A percentile compares a stretch with the other conserved stretches of the same genome.
These are phyloP conservation scores for Gorsachius magnificus DNA, from an alignment of 2,797 vertebrate genomes.

Conservation along the genomic window DNA sequence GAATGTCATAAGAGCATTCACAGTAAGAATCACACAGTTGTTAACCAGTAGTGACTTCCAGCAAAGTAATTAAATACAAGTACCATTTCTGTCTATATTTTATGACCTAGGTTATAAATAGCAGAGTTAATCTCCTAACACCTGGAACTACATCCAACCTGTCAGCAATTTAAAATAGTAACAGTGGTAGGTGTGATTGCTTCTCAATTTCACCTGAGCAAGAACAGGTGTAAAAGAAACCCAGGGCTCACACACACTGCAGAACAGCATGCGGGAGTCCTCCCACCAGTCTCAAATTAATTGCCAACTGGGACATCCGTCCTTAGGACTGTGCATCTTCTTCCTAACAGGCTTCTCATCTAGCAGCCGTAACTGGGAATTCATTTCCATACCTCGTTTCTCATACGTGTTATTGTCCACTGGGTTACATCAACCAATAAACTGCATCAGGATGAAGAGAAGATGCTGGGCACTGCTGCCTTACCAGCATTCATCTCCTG, in stretches of 20 bases:
- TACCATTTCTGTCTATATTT: not conserved
- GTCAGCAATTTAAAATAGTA: constrained; percentile 11
- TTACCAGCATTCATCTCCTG: not conserved
- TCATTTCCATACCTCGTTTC: not conserved
- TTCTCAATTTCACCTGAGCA: not conserved
- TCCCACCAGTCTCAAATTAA: not conserved
- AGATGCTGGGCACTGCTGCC: not conserved
- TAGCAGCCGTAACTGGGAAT: not conserved
- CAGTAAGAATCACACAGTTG: not conserved
- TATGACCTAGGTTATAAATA: not conserved
- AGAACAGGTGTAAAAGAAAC: not conserved
- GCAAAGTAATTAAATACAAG: not conserved
- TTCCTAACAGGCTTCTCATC: not conserved
- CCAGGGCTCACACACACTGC: not conserved
- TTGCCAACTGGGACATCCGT: not conserved
- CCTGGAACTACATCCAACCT: not conserved
- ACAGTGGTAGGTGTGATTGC: not conserved
- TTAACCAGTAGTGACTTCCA: not conserved
- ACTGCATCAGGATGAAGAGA: not conserved
- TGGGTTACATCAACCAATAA: not conserved
- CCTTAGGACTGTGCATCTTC: not conserved
- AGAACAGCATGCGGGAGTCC: not conserved
- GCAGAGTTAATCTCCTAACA: not conserved
- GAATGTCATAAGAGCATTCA: not conserved
- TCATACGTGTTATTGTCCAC: not conserved